Evolutionary conservation across 2,113 vertebrate genomes (phyloP), one percentile per base, ranked within the genome.

Genomic region (Myocastor coypus): DNA sequence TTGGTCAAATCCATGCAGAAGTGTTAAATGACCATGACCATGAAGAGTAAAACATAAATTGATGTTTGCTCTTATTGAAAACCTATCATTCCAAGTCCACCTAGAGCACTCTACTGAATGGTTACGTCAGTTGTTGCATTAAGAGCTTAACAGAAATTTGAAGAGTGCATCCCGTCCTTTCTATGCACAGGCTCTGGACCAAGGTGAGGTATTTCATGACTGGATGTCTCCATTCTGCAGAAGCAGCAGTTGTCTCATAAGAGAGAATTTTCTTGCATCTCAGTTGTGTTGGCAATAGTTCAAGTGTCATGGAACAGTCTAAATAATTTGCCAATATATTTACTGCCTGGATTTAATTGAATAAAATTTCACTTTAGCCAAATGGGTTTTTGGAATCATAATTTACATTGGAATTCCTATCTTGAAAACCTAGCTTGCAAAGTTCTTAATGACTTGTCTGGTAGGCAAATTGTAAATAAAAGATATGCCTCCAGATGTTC

Each of bases 301-400:
- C 68, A 87, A 91, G 95, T 64, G 28, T n/a, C 55, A 30, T 34
- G 32, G 71, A 85, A 30, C 37, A 30, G 80, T 87, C 55, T 95
- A 97, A 96, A 96, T 92, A 96, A 94, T 90, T 91, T 96, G 57
- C 57, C 92, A 85, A 82, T 96, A 11, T 91, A 94, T 95, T 94
- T 95, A 89, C 28, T 92, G 19, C 16, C 32, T 40, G 13, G 81
- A 69, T 90, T 96, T 97, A 77, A 94, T 94, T 95, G 71, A 69
- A 37, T 42, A 46, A 92, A 96, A 87, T 80, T 94, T 96, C 50
- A 92, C 94, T 81, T 95, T 69, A 95, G 77, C 57, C 68, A 94
- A 97, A 95, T 87, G n/a, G 28, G 5, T 95, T 91, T 95, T 90
- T 52, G 81, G 63, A 94, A 81, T 88, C 66, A 91, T 83, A 83